Percentiles rank a stretch among this genome's conserved stretches.
phyloP scores from a whole-genome alignment of 2,797 vertebrate genomes.

The Pseudomugil tenellus region DNA sequence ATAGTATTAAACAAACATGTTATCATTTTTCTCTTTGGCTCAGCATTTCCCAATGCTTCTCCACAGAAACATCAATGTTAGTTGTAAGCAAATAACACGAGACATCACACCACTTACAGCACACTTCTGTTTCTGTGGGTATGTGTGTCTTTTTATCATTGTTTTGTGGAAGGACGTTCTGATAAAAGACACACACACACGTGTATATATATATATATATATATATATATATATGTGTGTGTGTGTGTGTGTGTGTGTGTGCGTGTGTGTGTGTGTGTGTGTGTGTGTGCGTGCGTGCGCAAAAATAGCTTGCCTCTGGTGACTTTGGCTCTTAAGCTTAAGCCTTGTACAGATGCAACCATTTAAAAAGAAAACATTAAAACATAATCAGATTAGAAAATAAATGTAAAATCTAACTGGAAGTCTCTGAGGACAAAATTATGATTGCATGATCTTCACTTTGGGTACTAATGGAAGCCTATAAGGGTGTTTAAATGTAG shows the following conservation, averaged over 20 bases:
- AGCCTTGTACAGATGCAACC: background rate
- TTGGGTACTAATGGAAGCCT: constrained; percentile 4
- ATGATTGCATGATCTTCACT: background rate
- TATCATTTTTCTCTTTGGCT: background rate
- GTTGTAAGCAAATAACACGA: background rate
- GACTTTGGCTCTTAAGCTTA: background rate
- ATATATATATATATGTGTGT: too few species aligned
- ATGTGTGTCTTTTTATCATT: background rate
- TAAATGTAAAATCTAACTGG: background rate
- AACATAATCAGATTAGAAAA: background rate
- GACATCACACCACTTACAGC: background rate
- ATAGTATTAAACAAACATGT: constrained; percentile 13
- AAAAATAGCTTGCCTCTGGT: background rate
- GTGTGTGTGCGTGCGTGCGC: too few species aligned
- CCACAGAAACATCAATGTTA: constrained; percentile 1
- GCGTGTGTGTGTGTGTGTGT: too few species aligned
- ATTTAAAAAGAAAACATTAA: constrained; percentile 2
- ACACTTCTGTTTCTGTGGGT: background rate
- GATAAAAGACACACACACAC: too few species aligned
- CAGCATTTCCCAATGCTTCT: background rate
- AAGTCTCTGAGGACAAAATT: background rate
- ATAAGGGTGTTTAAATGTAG: constrained; percentile 14
- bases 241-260: too few species aligned
- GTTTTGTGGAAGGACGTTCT: background rate
- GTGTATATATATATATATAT: too few species aligned